Percentiles rank a stretch among this genome's conserved stretches.
phyloP scores from a whole-genome alignment of 64 coral and sea anemone genomes.

The Pocillopora damicornis region DNA sequence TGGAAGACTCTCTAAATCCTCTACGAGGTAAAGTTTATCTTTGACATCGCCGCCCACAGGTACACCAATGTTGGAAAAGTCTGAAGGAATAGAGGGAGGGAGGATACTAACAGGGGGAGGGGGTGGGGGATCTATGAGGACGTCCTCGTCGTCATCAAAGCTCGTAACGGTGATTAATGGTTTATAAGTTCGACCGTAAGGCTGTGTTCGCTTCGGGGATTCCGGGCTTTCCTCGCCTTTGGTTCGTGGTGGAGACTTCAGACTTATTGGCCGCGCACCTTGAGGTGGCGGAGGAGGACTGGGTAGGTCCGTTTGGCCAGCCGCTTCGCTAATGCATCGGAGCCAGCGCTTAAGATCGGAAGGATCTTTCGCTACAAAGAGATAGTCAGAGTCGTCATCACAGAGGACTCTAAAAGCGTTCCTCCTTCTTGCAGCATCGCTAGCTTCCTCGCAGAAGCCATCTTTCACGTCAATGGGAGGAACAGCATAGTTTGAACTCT shows the following conservation, averaged over 20 bases:
- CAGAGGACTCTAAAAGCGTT: constrained; percentile 69
- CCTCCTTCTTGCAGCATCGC: constrained; percentile 48
- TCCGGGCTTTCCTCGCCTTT: background rate
- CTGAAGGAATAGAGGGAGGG: constrained; percentile 8
- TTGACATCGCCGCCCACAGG: constrained; percentile 4
- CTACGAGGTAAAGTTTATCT: constrained; percentile 12
- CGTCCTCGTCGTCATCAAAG: constrained; percentile 61
- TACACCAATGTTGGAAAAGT: constrained; percentile 31
- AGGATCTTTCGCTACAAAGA: constrained; percentile 63
- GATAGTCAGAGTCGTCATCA: constrained; percentile 64
- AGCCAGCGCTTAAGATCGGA: constrained; percentile 58
- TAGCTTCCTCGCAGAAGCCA: constrained; percentile 47
- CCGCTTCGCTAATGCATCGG: constrained; percentile 48
- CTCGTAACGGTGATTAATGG: constrained; percentile 80
- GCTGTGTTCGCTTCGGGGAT: constrained; percentile 6
- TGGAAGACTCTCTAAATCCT: constrained; percentile 2
- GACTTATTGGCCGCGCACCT: constrained; percentile 3
- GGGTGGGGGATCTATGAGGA: constrained; percentile 36
- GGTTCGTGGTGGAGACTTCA: background rate
- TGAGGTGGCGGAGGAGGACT: constrained; percentile 43
- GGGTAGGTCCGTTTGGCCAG: constrained; percentile 31
- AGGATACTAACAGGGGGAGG: constrained; percentile 36
- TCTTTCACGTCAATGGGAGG: constrained; percentile 53
- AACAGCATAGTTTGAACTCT: constrained; percentile 42
- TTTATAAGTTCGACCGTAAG: constrained; percentile 9